Percentiles rank a stretch among this genome's conserved stretches.
Conservation (phyloP, 53 echinoderm and acorn worm species). For the Apostichopus leukothele region DNA sequence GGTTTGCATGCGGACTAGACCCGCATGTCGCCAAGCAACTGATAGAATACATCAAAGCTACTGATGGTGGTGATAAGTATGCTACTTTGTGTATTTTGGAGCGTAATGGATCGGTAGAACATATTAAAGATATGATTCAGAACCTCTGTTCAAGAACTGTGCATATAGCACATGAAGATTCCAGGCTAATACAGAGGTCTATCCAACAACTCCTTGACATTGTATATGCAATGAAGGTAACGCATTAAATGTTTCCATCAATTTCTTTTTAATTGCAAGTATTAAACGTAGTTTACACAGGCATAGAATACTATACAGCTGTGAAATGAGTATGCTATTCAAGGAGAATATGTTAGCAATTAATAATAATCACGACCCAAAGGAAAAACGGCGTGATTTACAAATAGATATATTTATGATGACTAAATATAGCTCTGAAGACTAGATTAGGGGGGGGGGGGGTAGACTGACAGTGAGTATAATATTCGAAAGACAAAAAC, state of each 20-base stretch:
- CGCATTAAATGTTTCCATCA: background rate
- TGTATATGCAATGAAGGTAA: background rate
- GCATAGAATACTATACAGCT: too few species aligned
- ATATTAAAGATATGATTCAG: background rate
- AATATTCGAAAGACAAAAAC: too few species aligned
- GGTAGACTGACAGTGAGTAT: too few species aligned
- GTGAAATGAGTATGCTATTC: too few species aligned
- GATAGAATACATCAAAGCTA: background rate
- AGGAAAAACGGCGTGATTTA: too few species aligned
- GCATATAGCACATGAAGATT: background rate
- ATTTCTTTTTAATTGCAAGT: too few species aligned
- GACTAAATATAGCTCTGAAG: too few species aligned
- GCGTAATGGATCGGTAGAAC: background rate
- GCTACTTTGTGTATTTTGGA: slow-evolving; percentile 4
- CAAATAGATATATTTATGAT: too few species aligned
- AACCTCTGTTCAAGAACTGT: background rate
- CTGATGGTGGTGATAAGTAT: background rate
- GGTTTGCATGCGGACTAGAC: slow-evolving; percentile 5
- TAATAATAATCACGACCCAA: too few species aligned
- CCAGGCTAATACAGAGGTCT: background rate
- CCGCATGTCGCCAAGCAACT: background rate
- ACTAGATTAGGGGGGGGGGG: too few species aligned
- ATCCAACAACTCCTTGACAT: background rate
- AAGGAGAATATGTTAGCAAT: too few species aligned
- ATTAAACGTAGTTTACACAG: too few species aligned